Evolutionary conservation across 1,140 invertebrate genomes (phyloP), one percentile per base, ranked within the genome.

Genomic region (Archivesica marissinica): DNA sequence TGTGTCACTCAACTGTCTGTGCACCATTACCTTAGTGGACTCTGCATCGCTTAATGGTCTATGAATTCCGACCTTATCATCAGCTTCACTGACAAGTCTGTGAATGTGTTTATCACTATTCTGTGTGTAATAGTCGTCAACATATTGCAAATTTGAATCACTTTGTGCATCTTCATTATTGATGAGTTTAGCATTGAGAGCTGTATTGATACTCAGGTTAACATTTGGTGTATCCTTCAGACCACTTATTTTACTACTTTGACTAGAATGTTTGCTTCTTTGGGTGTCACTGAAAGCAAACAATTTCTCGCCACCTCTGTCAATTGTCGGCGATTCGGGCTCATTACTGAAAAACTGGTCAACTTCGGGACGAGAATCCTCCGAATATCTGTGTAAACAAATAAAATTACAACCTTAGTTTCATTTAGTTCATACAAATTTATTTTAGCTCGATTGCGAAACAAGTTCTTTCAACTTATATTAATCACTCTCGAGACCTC

Each of bases 271-370:
- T 28, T 28, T 28, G 33, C 20, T 1, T 1, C n/a, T 72, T 13
- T 0, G 23, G 15, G 44, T 39, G 44, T 61, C 44, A 64, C 25
- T 70, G 30, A 7, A 17, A 20, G 38, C n/a, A 9, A 83, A 68
- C 6, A 47, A 41, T 20, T 79, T 47, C 13, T 72, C 68, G 50
- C 68, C 59, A 61, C 85, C 88, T 44, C 89, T 68, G 20, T 88
- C 86, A 52, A 92, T 92, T 3, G 87, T 88, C 23, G 87, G 91
- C 0, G 89, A 89, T 54, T 90, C 80, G 33, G 91, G 90, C 28
- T 89, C 87, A 20, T 82, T 83, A 75, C 76, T 86, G 20, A 47
- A 86, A 38, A 41, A 84, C 47, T 47, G 35, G 35, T 64, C 25
- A 2, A 56, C 66, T 74, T 44, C 50, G 59, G 79, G 47, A 70